These are phyloP conservation scores for Scomber scombrus DNA, from an alignment of 2,113 vertebrate species.

Conservation along the genomic window DNA sequence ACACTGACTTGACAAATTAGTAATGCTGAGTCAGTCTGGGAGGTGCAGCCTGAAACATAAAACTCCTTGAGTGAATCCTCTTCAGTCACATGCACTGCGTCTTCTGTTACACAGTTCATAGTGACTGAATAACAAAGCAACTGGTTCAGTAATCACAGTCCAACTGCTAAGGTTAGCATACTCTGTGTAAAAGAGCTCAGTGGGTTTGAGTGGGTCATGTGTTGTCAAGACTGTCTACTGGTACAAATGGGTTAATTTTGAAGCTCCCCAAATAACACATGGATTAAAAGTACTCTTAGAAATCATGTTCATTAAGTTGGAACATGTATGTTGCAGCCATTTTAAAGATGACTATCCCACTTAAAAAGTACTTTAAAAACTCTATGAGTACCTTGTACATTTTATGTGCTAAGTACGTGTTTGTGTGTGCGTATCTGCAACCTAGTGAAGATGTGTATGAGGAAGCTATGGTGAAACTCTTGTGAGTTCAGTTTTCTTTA, in stretches of 20 bases:
- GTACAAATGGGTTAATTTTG: too few relatives aligned
- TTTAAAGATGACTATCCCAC: background rate
- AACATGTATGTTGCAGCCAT: background rate
- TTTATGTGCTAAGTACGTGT: background rate
- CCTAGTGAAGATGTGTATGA: too few relatives aligned
- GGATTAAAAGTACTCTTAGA: background rate
- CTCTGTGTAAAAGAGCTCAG: too few relatives aligned
- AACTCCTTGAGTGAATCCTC: conserved; percentile 5
- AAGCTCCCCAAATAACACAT: background rate
- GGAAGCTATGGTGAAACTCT: too few relatives aligned
- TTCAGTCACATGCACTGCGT: conserved; percentile 31
- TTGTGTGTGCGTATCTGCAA: too few relatives aligned
- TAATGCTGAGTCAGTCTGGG: conserved; percentile 47
- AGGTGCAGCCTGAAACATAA: conserved; percentile 13
- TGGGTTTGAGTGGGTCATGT: too few relatives aligned
- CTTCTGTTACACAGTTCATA: background rate
- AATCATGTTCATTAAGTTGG: background rate
- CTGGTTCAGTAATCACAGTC: conserved; percentile 9
- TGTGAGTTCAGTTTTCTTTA: background rate
- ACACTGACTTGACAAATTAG: conserved; percentile 1
- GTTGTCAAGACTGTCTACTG: background rate
- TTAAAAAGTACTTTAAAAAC: too few relatives aligned
- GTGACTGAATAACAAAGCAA: conserved; percentile 35
- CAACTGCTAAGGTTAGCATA: background rate
- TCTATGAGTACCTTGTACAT: too few relatives aligned